Conservation (phyloP, 2,888 invertebrate species). For the Aphidius colemani region DNA sequence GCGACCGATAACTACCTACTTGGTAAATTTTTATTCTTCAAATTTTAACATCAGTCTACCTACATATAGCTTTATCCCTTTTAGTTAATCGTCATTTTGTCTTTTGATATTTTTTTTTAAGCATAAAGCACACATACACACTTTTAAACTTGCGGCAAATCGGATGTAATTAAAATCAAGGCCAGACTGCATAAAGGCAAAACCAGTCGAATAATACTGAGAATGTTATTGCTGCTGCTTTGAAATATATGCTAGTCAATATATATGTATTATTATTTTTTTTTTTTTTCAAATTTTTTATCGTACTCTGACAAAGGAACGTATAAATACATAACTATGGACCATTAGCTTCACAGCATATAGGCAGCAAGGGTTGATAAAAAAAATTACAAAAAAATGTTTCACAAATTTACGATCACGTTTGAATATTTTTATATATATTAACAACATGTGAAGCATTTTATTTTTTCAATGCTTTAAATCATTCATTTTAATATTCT, state of each 20-base stretch:
- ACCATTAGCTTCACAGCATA: too few relatives aligned
- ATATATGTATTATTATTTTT: background rate
- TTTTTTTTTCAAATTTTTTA: background rate
- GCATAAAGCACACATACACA: conserved; percentile 24
- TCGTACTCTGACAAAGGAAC: too few relatives aligned
- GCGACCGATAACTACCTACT: conserved; percentile 16
- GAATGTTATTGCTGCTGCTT: conserved; percentile 22
- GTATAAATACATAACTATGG: too few relatives aligned
- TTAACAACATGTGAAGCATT: too few relatives aligned
- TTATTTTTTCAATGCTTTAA: too few relatives aligned
- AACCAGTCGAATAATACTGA: conserved; percentile 29
- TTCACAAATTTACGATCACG: too few relatives aligned
- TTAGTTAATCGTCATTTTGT: conserved; percentile 15
- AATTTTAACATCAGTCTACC: background rate
- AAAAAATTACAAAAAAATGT: too few relatives aligned
- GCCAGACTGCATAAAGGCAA: conserved; percentile 24
- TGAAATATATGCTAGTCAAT: conserved; percentile 6
- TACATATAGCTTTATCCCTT: conserved; percentile 14
- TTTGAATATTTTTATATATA: too few relatives aligned
- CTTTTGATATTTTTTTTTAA: conserved; percentile 39
- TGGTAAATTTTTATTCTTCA: conserved; percentile 14
- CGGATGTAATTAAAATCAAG: conserved; percentile 42
- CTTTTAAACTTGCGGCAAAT: conserved; percentile 36
- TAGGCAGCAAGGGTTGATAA: too few relatives aligned
- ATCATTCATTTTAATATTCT: too few relatives aligned